phyloP scores from a whole-genome alignment of 2,113 vertebrate species.

The Parus major region DNA sequence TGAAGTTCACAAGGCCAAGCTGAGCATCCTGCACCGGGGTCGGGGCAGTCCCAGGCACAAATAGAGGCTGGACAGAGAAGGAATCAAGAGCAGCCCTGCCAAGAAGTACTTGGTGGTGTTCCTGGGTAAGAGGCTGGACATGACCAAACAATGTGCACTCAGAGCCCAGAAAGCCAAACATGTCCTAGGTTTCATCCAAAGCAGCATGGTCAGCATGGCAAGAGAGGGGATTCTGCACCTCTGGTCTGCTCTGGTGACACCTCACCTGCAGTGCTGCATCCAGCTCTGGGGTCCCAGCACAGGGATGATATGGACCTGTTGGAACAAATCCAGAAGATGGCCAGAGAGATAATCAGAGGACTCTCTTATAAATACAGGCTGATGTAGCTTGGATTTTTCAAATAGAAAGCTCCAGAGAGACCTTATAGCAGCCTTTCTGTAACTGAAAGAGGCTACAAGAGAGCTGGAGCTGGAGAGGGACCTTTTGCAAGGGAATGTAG shows the following conservation, averaged over 20 bases:
- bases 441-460: neutral
- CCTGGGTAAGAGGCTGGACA: neutral
- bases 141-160: neutral
- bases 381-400: neutral
- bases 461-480: neutral
- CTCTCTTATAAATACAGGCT: neutral
- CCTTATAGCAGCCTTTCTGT: neutral
- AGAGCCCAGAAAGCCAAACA: rapidly evolving
- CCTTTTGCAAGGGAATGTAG: neutral
- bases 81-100: neutral
- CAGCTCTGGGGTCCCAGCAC: neutral
- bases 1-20: neutral
- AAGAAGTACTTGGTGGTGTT: neutral
- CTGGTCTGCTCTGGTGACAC: rapidly evolving
- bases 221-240: neutral
- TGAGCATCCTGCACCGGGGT: neutral
- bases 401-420: neutral
- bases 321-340: neutral
- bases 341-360: neutral
- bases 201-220: rapidly evolving
- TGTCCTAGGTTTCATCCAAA: neutral
- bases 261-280: neutral
- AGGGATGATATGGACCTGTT: neutral
- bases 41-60: neutral
- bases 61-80: neutral